Conservation (phyloP, 2,797 vertebrate genomes). For the Hephaestus fuliginosus region DNA sequence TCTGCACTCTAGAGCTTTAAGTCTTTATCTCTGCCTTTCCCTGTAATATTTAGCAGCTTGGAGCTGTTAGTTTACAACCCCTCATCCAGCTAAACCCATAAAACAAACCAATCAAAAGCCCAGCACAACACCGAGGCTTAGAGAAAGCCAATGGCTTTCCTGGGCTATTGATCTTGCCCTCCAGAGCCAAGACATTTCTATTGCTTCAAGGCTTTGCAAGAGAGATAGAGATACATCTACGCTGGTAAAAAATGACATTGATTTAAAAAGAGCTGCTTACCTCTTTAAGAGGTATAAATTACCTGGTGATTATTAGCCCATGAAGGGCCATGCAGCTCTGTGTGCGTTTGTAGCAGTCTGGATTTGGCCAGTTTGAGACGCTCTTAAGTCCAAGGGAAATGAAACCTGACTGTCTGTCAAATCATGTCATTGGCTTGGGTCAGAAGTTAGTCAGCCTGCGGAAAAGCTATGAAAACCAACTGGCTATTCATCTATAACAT, state of each 20-base stretch:
- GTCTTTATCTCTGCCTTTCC: conserved; percentile 58
- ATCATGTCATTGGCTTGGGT: not conserved
- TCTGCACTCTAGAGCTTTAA: conserved; percentile 67
- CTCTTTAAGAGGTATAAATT: conserved; percentile 64
- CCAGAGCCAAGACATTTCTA: conserved; percentile 58
- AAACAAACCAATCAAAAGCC: conserved; percentile 77
- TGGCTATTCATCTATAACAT: not conserved
- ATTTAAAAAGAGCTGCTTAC: conserved; percentile 63
- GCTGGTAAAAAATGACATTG: conserved; percentile 56
- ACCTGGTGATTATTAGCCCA: conserved; percentile 59
- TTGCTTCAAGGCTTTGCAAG: conserved; percentile 58
- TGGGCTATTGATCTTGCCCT: conserved; percentile 73
- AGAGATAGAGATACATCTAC: conserved; percentile 48
- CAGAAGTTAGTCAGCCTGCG: not conserved
- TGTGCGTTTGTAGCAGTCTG: not conserved
- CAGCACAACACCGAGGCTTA: conserved; percentile 58
- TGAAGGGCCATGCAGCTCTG: conserved; percentile 7
- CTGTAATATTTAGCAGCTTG: conserved; percentile 75
- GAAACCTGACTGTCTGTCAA: conserved; percentile 14
- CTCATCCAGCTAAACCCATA: conserved; percentile 70
- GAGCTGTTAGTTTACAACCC: conserved; percentile 73
- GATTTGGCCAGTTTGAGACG: conserved; percentile 9
- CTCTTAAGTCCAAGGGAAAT: conserved; percentile 2
- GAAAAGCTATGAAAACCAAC: conserved; percentile 10
- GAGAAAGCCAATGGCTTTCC: conserved; percentile 76